These are phyloP conservation scores for Hoplodrina ambigua DNA, from an alignment of 2,888 invertebrate species.

Conservation along the genomic window DNA sequence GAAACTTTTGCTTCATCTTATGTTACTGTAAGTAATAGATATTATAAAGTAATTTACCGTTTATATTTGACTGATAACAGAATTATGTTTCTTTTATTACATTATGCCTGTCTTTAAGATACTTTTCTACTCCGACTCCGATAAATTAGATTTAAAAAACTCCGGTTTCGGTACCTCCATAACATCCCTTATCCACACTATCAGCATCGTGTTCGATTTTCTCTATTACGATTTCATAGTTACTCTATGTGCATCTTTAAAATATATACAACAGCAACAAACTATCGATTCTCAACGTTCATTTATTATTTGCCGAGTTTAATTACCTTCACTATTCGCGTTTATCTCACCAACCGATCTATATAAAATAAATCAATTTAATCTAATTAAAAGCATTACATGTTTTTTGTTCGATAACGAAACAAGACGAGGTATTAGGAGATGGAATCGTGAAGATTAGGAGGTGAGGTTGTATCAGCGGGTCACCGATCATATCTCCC, in stretches of 20 bases:
- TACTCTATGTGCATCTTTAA: constrained; percentile 39
- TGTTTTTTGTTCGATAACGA: constrained; percentile 88
- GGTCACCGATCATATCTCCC: constrained; percentile 88
- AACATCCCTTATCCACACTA: background rate
- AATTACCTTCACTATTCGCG: constrained; percentile 83
- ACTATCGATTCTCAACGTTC: constrained; percentile 73
- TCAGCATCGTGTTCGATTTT: constrained; percentile 13
- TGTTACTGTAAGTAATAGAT: too few relatives aligned
- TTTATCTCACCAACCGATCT: constrained; percentile 82
- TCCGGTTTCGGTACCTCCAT: too few relatives aligned
- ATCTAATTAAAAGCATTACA: constrained; percentile 91
- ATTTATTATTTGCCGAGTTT: constrained; percentile 84
- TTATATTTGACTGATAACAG: too few relatives aligned
- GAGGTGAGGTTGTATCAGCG: constrained; percentile 83
- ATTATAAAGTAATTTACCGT: too few relatives aligned
- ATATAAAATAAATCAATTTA: constrained; percentile 89
- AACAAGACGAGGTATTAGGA: constrained; percentile 88
- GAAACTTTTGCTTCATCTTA: too few relatives aligned
- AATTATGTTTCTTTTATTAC: too few relatives aligned
- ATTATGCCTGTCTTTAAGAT: too few relatives aligned
- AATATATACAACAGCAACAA: constrained; percentile 66
- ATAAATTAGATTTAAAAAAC: too few relatives aligned
- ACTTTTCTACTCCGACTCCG: too few relatives aligned
- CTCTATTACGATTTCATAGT: constrained; percentile 26
- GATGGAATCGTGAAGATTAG: constrained; percentile 87